phyloP scores from a whole-genome alignment of 1,140 invertebrate genomes.

The Kradibia gibbosae region DNA sequence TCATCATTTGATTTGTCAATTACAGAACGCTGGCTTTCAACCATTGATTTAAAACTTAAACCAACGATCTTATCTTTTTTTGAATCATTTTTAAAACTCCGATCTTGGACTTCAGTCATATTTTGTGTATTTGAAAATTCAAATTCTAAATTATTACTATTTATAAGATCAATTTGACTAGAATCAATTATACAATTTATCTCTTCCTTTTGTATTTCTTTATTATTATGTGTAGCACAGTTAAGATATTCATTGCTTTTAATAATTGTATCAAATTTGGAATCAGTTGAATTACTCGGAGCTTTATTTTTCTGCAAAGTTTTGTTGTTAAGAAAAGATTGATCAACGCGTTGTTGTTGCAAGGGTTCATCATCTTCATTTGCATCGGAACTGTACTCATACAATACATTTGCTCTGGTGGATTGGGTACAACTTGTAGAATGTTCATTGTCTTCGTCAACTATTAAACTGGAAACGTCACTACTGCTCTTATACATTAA shows the following conservation, averaged over 20 bases:
- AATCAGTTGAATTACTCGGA: not conserved
- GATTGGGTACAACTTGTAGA: not conserved
- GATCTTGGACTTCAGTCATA: not conserved
- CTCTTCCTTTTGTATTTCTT: too few species aligned
- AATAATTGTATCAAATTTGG: not conserved
- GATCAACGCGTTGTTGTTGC: constrained; percentile 6
- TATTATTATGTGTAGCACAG: constrained; percentile 5
- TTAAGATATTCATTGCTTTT: constrained; percentile 13
- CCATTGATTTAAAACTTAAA: not conserved
- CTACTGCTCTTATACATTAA: constrained; percentile 1
- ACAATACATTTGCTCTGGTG: not conserved
- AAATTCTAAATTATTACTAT: not conserved
- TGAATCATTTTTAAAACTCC: too few species aligned
- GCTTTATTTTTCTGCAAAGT: constrained; percentile 21
- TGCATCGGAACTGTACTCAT: not conserved
- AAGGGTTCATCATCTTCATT: not conserved
- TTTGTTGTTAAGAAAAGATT: constrained; percentile 7
- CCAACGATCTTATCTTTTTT: not conserved
- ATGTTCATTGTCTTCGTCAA: not conserved
- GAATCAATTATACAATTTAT: not conserved
- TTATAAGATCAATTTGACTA: not conserved
- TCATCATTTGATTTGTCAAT: constrained; percentile 26
- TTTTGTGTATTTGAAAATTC: not conserved
- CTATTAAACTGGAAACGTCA: not conserved
- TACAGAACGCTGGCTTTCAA: constrained; percentile 8